Evolutionary conservation across 1,140 invertebrate genomes (phyloP).

Genomic region (Eufriesea mexicana): DNA sequence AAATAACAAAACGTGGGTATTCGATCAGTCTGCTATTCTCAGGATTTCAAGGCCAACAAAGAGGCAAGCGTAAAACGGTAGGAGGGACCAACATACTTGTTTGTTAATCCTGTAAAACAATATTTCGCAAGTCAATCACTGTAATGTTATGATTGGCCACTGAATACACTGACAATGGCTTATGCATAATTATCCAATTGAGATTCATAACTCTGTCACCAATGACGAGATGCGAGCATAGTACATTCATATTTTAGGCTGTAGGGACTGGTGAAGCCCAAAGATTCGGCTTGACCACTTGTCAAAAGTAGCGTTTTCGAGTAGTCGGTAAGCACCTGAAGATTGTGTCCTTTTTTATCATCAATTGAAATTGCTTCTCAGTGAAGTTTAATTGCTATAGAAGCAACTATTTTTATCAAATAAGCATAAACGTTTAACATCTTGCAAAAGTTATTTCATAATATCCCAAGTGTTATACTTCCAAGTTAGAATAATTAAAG

Average conservation of each 20-base stretch:
- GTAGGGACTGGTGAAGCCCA: slow-evolving; percentile 66
- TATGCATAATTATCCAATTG: slow-evolving; percentile 82
- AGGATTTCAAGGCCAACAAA: slow-evolving; percentile 4
- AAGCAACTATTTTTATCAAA: not conserved
- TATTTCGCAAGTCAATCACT: slow-evolving; percentile 72
- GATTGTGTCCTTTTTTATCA: not conserved
- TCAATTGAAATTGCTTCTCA: not conserved
- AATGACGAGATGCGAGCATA: slow-evolving; percentile 69
- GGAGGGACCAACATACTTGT: slow-evolving; percentile 39
- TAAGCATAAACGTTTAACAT: not conserved
- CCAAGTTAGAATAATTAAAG: not conserved
- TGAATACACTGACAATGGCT: slow-evolving; percentile 76
- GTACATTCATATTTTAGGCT: slow-evolving; percentile 79
- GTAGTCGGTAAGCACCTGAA: not conserved
- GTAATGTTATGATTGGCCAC: slow-evolving; percentile 72
- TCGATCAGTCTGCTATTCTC: not conserved
- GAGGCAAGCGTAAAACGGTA: not conserved
- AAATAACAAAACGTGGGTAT: slow-evolving; percentile 1
- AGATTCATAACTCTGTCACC: slow-evolving; percentile 80
- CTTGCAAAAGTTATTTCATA: not conserved
- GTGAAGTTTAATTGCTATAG: slow-evolving; percentile 18
- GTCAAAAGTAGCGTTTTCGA: not conserved
- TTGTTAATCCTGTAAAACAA: slow-evolving; percentile 17
- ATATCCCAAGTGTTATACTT: not conserved
- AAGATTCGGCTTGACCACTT: slow-evolving; percentile 20